Evolutionary conservation across 2,888 invertebrate genomes (phyloP), one percentile per base, ranked within the genome.

Genomic region (Oscheius sp.): DNA sequence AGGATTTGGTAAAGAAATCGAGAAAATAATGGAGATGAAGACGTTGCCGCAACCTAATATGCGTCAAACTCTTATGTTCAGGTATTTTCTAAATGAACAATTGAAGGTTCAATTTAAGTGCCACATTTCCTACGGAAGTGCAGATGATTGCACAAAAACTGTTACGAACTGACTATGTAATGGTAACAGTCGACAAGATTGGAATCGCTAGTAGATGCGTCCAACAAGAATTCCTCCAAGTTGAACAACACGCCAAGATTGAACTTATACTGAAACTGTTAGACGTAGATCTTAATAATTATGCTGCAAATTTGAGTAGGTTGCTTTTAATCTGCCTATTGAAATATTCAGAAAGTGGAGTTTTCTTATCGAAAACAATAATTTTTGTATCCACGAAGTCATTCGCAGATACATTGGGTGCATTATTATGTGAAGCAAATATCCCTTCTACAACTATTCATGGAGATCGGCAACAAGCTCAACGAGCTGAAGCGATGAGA

Each of bases 141-240:
- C 96, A 97, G 89, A 91, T 91, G 56, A 89, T 95, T 79, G 95
- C 95, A 0, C 92, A 92, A 0, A 92, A 93, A 64, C 96, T 94
- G 89, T 90, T 97, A 18, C 88, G 89, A 29, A 18, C 63, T 0
- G 85, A 91, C 71, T 96, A 96, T 88, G 88, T 95, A n/a, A 96
- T 96, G 88, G 91, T 96, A 7, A 92, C 94, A 0, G 93, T 97
- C 23, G 98, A 97, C 53, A 93, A 94, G 12, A 93, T 98, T 0
- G 98, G 98, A 0, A 94, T 95, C 0, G 97, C 97, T 6, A 95
- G 95, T 85, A 89, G 92, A 0, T 96, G 98, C 89, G 95, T 98
- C 0, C 92, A 93, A 72, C 98, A 98, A 13, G 61, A n/a, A n/a
- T n/a, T n/a, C n/a, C n/a, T n/a, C n/a, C n/a, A n/a, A n/a, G n/a